phyloP scores from a whole-genome alignment of 2,888 invertebrate species.

The Plebejus argus region DNA sequence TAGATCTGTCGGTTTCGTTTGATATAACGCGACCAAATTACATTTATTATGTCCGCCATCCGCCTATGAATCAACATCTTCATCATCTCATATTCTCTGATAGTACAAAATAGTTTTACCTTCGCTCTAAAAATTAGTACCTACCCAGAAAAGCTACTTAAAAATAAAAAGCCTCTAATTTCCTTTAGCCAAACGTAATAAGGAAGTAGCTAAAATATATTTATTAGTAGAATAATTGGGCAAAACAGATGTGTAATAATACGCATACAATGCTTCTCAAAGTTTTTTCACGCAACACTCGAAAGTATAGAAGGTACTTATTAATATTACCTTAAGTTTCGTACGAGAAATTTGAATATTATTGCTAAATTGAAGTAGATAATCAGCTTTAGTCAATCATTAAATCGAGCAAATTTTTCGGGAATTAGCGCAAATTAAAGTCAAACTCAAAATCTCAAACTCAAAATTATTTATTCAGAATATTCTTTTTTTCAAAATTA shows the following conservation, averaged over 20 bases:
- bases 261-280: background rate
- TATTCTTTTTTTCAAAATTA: too few relatives aligned
- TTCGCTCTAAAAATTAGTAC: background rate
- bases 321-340: background rate
- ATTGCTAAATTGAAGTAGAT: too few relatives aligned
- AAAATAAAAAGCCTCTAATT: background rate
- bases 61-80: too few relatives aligned
- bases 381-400: too few relatives aligned
- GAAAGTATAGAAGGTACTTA: background rate
- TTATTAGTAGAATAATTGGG: background rate
- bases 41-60: too few relatives aligned
- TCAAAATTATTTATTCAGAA: too few relatives aligned
- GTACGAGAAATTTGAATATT: background rate
- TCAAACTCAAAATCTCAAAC: too few relatives aligned
- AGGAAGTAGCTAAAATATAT: background rate
- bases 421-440: background rate
- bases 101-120: background rate
- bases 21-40: too few relatives aligned
- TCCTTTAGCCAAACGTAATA: background rate
- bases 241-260: background rate
- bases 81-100: too few relatives aligned
- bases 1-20: too few relatives aligned
- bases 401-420: background rate
- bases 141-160: background rate
- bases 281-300: background rate